phyloP scores from a whole-genome alignment of 2,113 vertebrate species.

The Heteronetta atricapilla region DNA sequence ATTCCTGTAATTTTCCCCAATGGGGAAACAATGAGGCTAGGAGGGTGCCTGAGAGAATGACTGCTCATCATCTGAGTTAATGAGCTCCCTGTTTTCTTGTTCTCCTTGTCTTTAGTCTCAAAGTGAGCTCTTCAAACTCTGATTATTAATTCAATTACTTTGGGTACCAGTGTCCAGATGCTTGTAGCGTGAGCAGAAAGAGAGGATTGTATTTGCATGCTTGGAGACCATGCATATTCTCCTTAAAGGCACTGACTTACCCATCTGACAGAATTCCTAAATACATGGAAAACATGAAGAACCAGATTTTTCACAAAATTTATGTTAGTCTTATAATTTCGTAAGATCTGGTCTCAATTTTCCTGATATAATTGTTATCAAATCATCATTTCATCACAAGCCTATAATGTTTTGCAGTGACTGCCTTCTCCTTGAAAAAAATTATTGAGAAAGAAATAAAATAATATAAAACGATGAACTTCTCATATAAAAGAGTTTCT shows the following conservation, averaged over 20 bases:
- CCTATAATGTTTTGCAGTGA: neutral
- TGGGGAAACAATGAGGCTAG: neutral
- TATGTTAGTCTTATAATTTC: neutral
- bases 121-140: neutral
- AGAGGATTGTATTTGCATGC: neutral
- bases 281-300: neutral
- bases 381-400: neutral
- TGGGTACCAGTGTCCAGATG: neutral
- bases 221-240: neutral
- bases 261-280: rapidly evolving
- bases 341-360: neutral
- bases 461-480: neutral
- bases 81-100: neutral
- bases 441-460: neutral
- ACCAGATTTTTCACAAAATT: neutral
- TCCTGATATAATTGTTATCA: neutral
- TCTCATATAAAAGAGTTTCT: neutral
- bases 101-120: neutral
- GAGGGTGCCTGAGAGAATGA: neutral
- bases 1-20: neutral
- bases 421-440: neutral
- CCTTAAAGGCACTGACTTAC: neutral
- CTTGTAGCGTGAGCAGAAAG: neutral
- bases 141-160: neutral
- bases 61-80: neutral